A percentile compares a stretch with the other conserved stretches of the same genome.
Conservation (phyloP, 2,888 invertebrate genomes). For the Furcula furcula region DNA sequence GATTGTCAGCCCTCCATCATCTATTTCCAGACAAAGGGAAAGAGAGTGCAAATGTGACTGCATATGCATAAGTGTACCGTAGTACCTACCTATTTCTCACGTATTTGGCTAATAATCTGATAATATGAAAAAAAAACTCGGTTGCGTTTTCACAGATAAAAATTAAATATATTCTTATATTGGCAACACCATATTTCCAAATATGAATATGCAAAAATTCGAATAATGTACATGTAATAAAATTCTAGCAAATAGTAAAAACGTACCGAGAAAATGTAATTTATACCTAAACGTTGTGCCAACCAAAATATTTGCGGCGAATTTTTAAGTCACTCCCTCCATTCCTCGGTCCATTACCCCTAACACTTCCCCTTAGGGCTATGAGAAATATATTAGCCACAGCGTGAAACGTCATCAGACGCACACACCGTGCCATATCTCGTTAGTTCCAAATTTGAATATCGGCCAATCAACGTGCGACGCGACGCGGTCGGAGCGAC, state of each 20-base stretch:
- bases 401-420: constrained; percentile 62
- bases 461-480: constrained; percentile 76
- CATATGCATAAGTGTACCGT: too few relatives aligned
- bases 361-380: constrained; percentile 49
- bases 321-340: constrained; percentile 56
- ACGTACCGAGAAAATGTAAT: constrained; percentile 1
- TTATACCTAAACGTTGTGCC: constrained; percentile 22
- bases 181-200: not conserved
- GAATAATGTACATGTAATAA: not conserved
- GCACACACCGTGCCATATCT: constrained; percentile 61
- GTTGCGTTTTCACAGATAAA: too few relatives aligned
- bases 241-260: not conserved
- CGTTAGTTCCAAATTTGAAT: constrained; percentile 74
- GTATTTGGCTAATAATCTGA: too few relatives aligned
- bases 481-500: constrained; percentile 49
- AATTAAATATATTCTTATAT: too few relatives aligned
- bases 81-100: too few relatives aligned
- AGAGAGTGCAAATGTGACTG: too few relatives aligned
- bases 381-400: constrained; percentile 72
- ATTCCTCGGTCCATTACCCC: constrained; percentile 62
- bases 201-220: too few relatives aligned
- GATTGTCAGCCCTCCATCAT: too few relatives aligned
- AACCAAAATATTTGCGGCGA: constrained; percentile 28
- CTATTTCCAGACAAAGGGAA: too few relatives aligned
- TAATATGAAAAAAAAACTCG: too few relatives aligned